Evolutionary conservation across 2,888 invertebrate genomes (phyloP).

Genomic region (Zaprionus lineosus): DNA sequence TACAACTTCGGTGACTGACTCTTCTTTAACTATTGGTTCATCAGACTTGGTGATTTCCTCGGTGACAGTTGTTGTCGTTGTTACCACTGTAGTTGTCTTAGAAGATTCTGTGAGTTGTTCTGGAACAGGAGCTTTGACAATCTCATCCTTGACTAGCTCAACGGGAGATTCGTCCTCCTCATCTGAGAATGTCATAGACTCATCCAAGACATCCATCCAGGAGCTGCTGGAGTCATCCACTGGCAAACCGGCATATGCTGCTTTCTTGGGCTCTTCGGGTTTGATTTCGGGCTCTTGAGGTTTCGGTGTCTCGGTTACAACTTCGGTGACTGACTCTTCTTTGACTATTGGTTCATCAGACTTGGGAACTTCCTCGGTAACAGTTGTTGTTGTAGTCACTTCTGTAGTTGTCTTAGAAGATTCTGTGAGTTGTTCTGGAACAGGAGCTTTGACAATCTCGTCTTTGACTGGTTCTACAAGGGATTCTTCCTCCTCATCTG

Average conservation of each 20-base stretch:
- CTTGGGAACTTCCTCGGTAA: too few relatives aligned
- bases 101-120: too few relatives aligned
- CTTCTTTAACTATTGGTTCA: too few relatives aligned
- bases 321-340: too few relatives aligned
- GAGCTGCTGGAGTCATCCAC: neutral
- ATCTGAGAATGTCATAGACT: neutral
- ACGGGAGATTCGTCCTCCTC: slow-evolving; percentile 1
- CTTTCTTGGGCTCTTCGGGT: neutral
- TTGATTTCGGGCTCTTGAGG: neutral
- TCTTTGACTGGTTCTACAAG: too few relatives aligned
- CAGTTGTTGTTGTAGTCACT: too few relatives aligned
- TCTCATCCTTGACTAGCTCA: neutral
- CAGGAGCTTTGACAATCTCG: too few relatives aligned
- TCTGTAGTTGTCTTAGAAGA: too few relatives aligned
- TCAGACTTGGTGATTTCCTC: neutral
- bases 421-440: too few relatives aligned
- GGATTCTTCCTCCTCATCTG: neutral
- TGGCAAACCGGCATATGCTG: neutral
- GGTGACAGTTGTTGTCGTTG: slow-evolving; percentile 13
- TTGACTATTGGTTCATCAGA: too few relatives aligned
- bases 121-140: neutral
- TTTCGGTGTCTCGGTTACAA: too few relatives aligned
- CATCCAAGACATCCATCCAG: neutral
- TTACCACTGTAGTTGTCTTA: neutral
- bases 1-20: too few relatives aligned